These are phyloP conservation scores for Macrobrachium rosenbergii DNA, from an alignment of 1,140 invertebrate genomes.

Conservation along the genomic window DNA sequence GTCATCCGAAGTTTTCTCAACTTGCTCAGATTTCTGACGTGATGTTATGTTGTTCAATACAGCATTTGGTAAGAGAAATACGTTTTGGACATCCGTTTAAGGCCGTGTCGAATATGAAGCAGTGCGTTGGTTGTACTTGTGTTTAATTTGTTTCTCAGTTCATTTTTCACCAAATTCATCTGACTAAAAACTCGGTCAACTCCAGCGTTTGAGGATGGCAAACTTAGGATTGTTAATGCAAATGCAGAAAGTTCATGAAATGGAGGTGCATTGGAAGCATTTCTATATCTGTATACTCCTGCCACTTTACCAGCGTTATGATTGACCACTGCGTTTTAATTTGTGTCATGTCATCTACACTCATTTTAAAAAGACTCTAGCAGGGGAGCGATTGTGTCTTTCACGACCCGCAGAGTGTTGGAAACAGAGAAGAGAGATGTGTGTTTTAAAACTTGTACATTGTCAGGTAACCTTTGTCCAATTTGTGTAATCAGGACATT, in stretches of 20 bases:
- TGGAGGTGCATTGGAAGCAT: conserved; percentile 68
- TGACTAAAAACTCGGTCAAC: conserved; percentile 62
- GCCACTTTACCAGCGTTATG: conserved; percentile 26
- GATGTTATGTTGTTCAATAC: too few species aligned
- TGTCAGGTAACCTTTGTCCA: conserved; percentile 33
- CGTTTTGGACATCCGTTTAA: too few species aligned
- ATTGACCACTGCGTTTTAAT: conserved; percentile 31
- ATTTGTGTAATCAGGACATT: conserved; percentile 30
- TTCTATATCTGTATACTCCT: conserved; percentile 67
- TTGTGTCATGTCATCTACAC: background rate
- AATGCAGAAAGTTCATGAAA: conserved; percentile 67
- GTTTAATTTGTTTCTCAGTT: too few species aligned
- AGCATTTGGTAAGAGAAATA: too few species aligned
- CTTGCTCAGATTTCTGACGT: too few species aligned
- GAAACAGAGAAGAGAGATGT: conserved; percentile 23
- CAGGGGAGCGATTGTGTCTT: conserved; percentile 20
- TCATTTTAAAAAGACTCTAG: conserved; percentile 7
- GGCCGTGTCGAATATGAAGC: too few species aligned
- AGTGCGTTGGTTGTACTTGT: too few species aligned
- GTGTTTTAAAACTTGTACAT: conserved; percentile 27
- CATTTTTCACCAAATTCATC: conserved; percentile 42
- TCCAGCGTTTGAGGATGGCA: conserved; percentile 62
- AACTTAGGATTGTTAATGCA: conserved; percentile 60
- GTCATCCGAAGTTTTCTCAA: too few species aligned
- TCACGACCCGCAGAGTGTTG: conserved; percentile 23